Evolutionary conservation across 2,113 vertebrate species (phyloP).

Genomic region (Urocynchramus pylzowi): DNA sequence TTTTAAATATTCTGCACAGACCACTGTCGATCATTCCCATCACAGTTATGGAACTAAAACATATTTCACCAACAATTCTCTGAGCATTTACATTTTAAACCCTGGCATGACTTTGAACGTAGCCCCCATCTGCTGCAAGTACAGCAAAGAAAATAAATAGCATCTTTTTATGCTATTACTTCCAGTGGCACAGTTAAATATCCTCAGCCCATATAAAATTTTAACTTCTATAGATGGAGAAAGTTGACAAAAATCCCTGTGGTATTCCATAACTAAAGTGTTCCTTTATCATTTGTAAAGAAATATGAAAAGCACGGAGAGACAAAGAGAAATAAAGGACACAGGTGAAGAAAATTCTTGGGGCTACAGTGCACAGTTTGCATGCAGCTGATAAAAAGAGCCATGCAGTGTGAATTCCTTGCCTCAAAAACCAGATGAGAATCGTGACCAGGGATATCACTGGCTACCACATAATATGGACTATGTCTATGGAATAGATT

Average conservation of each 20-base stretch:
- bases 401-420: neutral
- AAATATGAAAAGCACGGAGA: neutral
- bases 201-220: neutral
- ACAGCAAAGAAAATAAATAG: conserved; percentile 15
- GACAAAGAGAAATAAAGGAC: neutral
- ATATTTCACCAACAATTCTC: neutral
- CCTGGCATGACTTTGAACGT: neutral
- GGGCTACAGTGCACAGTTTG: neutral
- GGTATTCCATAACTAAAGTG: neutral
- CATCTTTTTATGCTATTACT: conserved; percentile 18
- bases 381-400: neutral
- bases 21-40: neutral
- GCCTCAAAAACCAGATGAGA: conserved; percentile 8
- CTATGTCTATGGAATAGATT: conserved; percentile 16
- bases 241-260: neutral
- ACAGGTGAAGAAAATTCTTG: conserved; percentile 17
- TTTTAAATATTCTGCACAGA: conserved; percentile 45
- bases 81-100: neutral
- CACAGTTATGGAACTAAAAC: neutral
- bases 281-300: neutral
- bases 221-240: neutral
- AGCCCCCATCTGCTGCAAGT: neutral
- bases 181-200: conserved; percentile 12
- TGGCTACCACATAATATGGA: neutral
- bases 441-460: neutral